These are phyloP conservation scores for Tiphia femorata DNA, from an alignment of 2,888 invertebrate species.

Conservation along the genomic window DNA sequence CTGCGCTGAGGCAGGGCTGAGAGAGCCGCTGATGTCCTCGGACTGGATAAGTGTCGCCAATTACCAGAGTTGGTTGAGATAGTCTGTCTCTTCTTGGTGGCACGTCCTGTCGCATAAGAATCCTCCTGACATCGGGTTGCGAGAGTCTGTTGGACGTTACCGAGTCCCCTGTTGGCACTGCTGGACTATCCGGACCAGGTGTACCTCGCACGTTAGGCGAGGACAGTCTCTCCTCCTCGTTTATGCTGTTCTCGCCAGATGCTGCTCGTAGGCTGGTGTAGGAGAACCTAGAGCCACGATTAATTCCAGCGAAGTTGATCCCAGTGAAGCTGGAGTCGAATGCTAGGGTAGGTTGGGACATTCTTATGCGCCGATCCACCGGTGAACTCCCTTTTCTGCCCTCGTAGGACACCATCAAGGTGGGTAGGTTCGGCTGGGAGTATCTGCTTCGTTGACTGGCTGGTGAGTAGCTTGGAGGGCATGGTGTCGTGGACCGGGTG, in stretches of 20 bases:
- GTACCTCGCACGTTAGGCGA: conserved; percentile 49
- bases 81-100: conserved; percentile 54
- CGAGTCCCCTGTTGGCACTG: conserved; percentile 29
- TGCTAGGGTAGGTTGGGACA: conserved; percentile 63
- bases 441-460: conserved; percentile 61
- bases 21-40: conserved; percentile 60
- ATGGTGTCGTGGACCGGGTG: conserved; percentile 52
- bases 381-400: conserved; percentile 30
- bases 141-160: conserved; percentile 42
- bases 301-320: conserved; percentile 52
- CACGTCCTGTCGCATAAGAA: conserved; percentile 41
- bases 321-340: conserved; percentile 54
- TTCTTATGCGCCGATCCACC: conserved; percentile 55
- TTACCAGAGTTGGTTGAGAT: conserved; percentile 61
- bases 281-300: conserved; percentile 52
- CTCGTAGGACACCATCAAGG: conserved; percentile 54
- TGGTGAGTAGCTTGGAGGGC: conserved; percentile 59
- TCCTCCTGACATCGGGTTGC: conserved; percentile 49
- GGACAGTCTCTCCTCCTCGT: conserved; percentile 54
- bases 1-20: conserved; percentile 57
- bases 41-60: conserved; percentile 59
- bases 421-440: conserved; percentile 62
- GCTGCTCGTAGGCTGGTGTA: conserved; percentile 57
- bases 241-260: conserved; percentile 58
- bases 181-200: conserved; percentile 32